These are phyloP conservation scores for Anguilla marmorata DNA, from an alignment of 2,797 vertebrate species.

Conservation along the genomic window DNA sequence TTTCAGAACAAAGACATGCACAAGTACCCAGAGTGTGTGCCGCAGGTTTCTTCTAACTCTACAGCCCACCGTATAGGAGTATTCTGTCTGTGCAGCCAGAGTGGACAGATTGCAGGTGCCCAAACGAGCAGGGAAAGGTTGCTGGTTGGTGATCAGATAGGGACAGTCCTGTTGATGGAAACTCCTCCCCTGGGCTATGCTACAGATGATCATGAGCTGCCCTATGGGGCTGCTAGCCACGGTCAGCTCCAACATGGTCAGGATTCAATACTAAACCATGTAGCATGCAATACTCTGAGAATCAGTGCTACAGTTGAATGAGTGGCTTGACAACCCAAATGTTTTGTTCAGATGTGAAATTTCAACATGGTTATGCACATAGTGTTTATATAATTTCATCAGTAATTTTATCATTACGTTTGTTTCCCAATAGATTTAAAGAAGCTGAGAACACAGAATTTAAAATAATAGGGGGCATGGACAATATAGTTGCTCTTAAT, in stretches of 20 bases:
- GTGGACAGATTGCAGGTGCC: too few relatives aligned
- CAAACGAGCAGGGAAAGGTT: too few relatives aligned
- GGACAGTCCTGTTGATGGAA: too few relatives aligned
- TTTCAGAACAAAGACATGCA: too few relatives aligned
- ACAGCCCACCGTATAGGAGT: too few relatives aligned
- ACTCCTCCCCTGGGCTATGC: too few relatives aligned
- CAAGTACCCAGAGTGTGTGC: too few relatives aligned
- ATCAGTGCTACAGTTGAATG: not conserved
- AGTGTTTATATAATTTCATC: not conserved
- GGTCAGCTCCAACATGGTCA: not conserved
- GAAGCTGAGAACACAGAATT: not conserved
- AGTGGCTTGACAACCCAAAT: not conserved
- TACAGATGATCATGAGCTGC: too few relatives aligned
- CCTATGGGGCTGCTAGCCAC: not conserved
- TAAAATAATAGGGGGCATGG: not conserved
- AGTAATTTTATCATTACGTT: not conserved
- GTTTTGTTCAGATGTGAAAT: not conserved
- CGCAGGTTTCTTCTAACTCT: too few relatives aligned
- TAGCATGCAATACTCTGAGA: not conserved
- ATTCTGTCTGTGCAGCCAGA: too few relatives aligned
- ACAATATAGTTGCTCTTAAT: not conserved
- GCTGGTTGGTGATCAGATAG: too few relatives aligned
- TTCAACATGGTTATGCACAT: not conserved
- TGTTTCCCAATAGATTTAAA: not conserved
- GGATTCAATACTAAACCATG: not conserved